Percentiles rank a stretch among this genome's conserved stretches.
These are phyloP conservation scores for Alcis repandata DNA, from an alignment of 2,888 invertebrate genomes.

Conservation along the genomic window DNA sequence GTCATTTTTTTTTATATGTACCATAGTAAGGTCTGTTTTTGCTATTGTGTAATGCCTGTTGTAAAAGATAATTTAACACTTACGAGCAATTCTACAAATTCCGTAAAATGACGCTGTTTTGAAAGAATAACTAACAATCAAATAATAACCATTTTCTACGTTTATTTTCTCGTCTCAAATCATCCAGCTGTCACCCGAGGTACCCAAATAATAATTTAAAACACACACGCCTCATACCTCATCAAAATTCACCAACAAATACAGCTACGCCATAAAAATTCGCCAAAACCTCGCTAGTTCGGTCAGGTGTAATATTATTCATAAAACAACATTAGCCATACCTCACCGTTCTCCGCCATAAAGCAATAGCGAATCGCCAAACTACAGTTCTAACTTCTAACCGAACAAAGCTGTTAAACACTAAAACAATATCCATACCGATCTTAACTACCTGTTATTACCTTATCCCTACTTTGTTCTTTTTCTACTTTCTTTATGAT, in stretches of 20 bases:
- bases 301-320: neutral
- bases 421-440: constrained; percentile 22
- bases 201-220: too few species aligned
- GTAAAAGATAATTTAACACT: too few species aligned
- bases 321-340: constrained; percentile 1
- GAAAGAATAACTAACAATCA: too few species aligned
- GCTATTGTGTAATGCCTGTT: too few species aligned
- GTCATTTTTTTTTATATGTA: too few species aligned
- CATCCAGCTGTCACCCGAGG: too few species aligned
- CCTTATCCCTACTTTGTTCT: neutral
- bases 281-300: neutral
- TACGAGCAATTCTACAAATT: too few species aligned
- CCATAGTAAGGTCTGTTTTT: too few species aligned
- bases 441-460: constrained; percentile 9
- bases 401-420: constrained; percentile 16
- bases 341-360: constrained; percentile 14
- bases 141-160: too few species aligned
- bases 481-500: constrained; percentile 12
- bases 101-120: too few species aligned
- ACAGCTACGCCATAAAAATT: constrained; percentile 9
- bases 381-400: constrained; percentile 21
- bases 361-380: constrained; percentile 29
- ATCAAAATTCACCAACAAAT: neutral
- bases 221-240: neutral
- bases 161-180: too few species aligned